These are phyloP conservation scores for Anas flavirostris DNA, from an alignment of 2,797 vertebrate species.

Conservation along the genomic window DNA sequence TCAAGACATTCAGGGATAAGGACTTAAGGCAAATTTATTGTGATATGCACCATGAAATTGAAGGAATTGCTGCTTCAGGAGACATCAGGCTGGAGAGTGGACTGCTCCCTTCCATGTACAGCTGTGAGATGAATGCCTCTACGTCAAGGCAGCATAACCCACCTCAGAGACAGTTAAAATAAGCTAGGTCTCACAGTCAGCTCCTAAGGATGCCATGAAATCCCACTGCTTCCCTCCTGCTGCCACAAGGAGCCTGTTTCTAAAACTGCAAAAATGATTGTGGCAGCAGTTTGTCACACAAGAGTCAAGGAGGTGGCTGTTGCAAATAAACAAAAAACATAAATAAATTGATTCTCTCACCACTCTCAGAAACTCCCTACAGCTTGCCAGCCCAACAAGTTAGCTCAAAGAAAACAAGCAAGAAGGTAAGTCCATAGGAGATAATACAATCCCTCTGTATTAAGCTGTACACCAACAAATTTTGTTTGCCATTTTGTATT, in stretches of 20 bases:
- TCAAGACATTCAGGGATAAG: fast-evolving
- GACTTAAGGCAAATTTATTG: fast-evolving
- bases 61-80: not conserved
- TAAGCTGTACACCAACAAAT: fast-evolving
- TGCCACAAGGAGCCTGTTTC: not conserved
- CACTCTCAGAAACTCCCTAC: not conserved
- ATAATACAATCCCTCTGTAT: not conserved
- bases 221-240: not conserved
- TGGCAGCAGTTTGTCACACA: not conserved
- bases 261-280: not conserved
- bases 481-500: not conserved
- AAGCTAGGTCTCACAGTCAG: not conserved
- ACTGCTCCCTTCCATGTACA: fast-evolving
- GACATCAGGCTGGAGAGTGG: not conserved
- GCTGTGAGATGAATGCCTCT: not conserved
- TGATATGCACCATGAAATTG: fast-evolving
- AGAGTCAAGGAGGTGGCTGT: not conserved
- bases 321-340: not conserved
- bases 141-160: fast-evolving
- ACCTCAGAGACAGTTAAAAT: fast-evolving
- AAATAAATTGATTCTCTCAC: fast-evolving
- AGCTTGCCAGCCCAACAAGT: fast-evolving
- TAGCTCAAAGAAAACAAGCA: not conserved
- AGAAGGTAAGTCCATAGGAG: not conserved
- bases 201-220: not conserved